phyloP scores from a whole-genome alignment of 2,888 invertebrate species.

The Apamea epomidion region DNA sequence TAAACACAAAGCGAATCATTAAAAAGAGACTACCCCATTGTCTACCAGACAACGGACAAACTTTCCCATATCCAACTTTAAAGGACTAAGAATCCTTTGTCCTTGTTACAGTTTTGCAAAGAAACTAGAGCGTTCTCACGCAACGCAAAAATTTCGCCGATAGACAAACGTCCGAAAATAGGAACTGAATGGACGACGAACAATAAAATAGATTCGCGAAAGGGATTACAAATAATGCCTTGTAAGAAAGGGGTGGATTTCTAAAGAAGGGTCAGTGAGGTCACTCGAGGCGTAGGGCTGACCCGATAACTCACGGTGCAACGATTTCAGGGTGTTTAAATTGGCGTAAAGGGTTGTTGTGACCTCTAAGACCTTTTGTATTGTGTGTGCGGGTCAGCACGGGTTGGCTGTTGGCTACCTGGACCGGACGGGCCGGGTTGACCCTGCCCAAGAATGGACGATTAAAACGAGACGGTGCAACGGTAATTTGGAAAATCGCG shows the following conservation, averaged over 20 bases:
- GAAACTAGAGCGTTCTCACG: constrained; percentile 90
- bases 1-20: constrained; percentile 88
- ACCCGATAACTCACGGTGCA: constrained; percentile 90
- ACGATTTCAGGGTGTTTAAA: constrained; percentile 88
- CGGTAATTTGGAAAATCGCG: constrained; percentile 86
- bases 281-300: constrained; percentile 85
- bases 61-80: constrained; percentile 83
- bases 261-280: constrained; percentile 86
- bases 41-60: constrained; percentile 83
- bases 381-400: constrained; percentile 82
- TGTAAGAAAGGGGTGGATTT: constrained; percentile 88
- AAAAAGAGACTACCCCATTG: constrained; percentile 89
- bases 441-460: constrained; percentile 84
- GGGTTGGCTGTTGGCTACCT: constrained; percentile 89
- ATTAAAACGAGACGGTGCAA: constrained; percentile 88
- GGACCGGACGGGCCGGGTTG: constrained; percentile 78
- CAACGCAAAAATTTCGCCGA: constrained; percentile 87
- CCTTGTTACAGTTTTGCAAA: constrained; percentile 88
- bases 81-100: constrained; percentile 74
- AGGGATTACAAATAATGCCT: constrained; percentile 91
- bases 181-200: constrained; percentile 81
- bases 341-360: constrained; percentile 87
- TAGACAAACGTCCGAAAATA: constrained; percentile 83
- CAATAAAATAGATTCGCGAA: constrained; percentile 91
- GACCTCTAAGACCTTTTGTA: constrained; percentile 83